Percentiles rank a stretch among this genome's conserved stretches.
Conservation (phyloP, 2,797 vertebrate species). For the Benthosema pterotum region DNA sequence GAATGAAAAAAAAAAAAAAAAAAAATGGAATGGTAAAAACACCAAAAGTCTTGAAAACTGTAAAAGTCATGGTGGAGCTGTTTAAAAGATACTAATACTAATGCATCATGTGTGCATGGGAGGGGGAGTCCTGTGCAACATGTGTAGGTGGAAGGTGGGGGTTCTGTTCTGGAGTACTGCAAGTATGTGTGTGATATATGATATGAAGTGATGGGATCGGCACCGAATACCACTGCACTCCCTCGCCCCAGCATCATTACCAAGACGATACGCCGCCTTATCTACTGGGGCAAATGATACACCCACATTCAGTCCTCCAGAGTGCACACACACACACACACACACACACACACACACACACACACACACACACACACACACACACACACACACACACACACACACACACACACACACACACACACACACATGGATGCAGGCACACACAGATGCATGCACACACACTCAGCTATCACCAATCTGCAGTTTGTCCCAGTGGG, state of each 20-base stretch:
- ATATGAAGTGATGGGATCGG: slow-evolving; percentile 68
- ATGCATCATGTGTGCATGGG: no score
- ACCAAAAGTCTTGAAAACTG: no score
- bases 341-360: background rate
- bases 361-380: slow-evolving; percentile 27
- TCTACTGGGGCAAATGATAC: slow-evolving; percentile 69
- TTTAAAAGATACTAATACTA: no score
- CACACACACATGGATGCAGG: slow-evolving; percentile 25
- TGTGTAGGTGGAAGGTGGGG: slow-evolving; percentile 14
- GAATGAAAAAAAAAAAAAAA: no score
- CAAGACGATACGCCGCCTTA: slow-evolving; percentile 57
- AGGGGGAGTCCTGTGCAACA: background rate
- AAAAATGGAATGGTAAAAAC: no score
- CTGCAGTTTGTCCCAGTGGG: slow-evolving; percentile 31
- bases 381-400: slow-evolving; percentile 19
- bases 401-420: slow-evolving; percentile 40
- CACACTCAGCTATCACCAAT: slow-evolving; percentile 30
- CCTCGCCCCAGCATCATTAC: slow-evolving; percentile 78
- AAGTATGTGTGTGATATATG: slow-evolving; percentile 37
- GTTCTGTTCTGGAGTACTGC: slow-evolving; percentile 15
- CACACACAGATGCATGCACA: slow-evolving; percentile 7
- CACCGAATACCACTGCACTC: slow-evolving; percentile 47
- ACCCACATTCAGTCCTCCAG: slow-evolving; percentile 51
- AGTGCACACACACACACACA: background rate
- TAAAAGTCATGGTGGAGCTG: no score